phyloP scores from a whole-genome alignment of 2,113 vertebrate genomes.

The Callipepla squamata region DNA sequence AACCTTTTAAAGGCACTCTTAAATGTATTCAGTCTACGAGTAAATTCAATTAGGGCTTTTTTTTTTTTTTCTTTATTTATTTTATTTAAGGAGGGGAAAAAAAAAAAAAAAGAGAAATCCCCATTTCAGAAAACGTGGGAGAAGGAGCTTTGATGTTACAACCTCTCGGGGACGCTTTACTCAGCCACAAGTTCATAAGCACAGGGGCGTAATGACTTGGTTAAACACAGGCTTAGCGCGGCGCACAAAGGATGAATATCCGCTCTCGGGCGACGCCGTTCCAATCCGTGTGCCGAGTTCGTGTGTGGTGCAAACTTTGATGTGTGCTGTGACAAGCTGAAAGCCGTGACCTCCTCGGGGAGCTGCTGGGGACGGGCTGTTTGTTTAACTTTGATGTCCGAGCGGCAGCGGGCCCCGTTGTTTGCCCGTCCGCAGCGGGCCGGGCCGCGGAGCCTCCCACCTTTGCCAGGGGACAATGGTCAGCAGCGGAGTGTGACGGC shows the following conservation, averaged over 20 bases:
- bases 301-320: constrained; percentile 85
- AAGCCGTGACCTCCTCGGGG: constrained; percentile 74
- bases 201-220: constrained; percentile 80
- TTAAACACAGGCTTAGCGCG: constrained; percentile 79
- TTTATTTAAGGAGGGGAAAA: constrained; percentile 46
- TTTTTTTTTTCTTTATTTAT: neutral
- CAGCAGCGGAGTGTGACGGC: constrained; percentile 83
- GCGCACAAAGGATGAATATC: constrained; percentile 78
- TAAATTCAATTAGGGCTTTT: constrained; percentile 79
- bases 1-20: constrained; percentile 64
- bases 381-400: constrained; percentile 93
- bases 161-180: constrained; percentile 79
- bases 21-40: constrained; percentile 73
- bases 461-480: constrained; percentile 84
- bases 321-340: constrained; percentile 78
- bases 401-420: constrained; percentile 72
- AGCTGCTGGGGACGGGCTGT: constrained; percentile 72
- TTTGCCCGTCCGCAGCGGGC: constrained; percentile 78
- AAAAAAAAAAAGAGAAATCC: constrained; percentile 80
- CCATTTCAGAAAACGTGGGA: constrained; percentile 83
- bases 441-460: constrained; percentile 72
- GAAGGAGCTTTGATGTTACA: constrained; percentile 82
- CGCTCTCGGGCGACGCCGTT: constrained; percentile 72
- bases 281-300: constrained; percentile 76
- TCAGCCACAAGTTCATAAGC: constrained; percentile 86